Evolutionary conservation across 2,113 vertebrate species (phyloP).

Genomic region (Carassius auratus): DNA sequence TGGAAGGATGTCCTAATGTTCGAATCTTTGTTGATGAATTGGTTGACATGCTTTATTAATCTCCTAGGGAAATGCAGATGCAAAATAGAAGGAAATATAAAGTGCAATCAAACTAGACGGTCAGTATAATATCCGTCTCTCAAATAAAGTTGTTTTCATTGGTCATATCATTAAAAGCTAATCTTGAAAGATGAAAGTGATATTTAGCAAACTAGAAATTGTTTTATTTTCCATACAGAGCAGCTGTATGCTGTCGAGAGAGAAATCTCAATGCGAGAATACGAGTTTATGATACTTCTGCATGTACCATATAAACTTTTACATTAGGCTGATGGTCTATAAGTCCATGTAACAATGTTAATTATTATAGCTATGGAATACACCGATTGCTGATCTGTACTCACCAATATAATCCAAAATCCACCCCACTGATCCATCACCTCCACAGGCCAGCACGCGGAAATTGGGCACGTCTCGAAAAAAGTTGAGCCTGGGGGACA

Average conservation of each 20-base stretch:
- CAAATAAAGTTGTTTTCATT: not conserved
- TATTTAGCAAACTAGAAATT: not conserved
- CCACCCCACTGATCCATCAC: slow-evolving; percentile 93
- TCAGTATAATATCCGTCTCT: not conserved
- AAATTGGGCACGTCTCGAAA: slow-evolving; percentile 86
- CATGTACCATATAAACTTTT: not conserved
- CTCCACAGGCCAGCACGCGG: slow-evolving; percentile 87
- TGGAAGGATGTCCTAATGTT: slow-evolving; percentile 1
- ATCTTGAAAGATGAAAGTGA: not conserved
- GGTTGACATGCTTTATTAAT: not conserved
- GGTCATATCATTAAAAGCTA: not conserved
- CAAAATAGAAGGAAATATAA: not conserved
- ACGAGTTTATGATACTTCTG: not conserved
- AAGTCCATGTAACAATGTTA: slow-evolving; percentile 8
- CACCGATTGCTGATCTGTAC: slow-evolving; percentile 1
- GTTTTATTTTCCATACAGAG: not conserved
- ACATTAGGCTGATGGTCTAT: not conserved
- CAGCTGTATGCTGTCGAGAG: not conserved
- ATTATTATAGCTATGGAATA: slow-evolving; percentile 13
- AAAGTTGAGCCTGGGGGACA: slow-evolving; percentile 81
- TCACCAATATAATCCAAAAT: slow-evolving; percentile 90
- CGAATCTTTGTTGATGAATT: not conserved
- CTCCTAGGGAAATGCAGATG: not conserved
- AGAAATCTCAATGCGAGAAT: not conserved
- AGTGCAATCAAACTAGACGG: not conserved